Percentiles rank a stretch among this genome's conserved stretches.
These are phyloP conservation scores for Beaufortia kweichowensis DNA, from an alignment of 2,113 vertebrate species.

Conservation along the genomic window DNA sequence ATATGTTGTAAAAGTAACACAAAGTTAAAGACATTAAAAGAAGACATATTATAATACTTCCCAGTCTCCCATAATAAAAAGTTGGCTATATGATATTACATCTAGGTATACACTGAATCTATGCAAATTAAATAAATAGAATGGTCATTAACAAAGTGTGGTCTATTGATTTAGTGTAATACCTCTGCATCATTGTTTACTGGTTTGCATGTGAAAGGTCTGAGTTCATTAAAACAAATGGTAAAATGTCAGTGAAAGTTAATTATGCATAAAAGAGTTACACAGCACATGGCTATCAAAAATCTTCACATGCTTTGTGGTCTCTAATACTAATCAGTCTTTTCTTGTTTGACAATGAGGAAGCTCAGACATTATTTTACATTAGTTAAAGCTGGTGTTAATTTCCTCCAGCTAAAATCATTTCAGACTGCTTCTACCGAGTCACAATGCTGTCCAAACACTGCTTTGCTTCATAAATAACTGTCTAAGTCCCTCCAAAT, in stretches of 20 bases:
- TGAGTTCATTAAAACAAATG: neutral
- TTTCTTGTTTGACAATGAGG: neutral
- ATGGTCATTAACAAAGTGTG: neutral
- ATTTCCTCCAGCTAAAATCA: neutral
- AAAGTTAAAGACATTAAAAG: too few species aligned
- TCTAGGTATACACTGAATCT: neutral
- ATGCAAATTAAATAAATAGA: neutral
- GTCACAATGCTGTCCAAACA: neutral
- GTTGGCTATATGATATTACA: too few species aligned
- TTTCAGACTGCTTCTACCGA: neutral
- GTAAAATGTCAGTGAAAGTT: neutral
- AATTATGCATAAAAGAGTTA: neutral
- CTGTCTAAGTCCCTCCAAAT: neutral
- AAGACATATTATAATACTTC: too few species aligned
- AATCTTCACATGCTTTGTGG: neutral
- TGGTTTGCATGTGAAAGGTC: neutral
- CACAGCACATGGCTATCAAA: neutral
- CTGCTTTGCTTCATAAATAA: conserved; percentile 13
- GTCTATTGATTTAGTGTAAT: neutral
- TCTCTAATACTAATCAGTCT: neutral
- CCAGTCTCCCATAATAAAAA: too few species aligned
- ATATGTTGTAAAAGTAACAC: too few species aligned
- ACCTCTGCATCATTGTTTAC: neutral
- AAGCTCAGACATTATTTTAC: neutral
- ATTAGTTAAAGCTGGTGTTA: neutral